Base-by-base conservation (phyloP, 2,113 vertebrate species). In the Steatornis caripensis region DNA sequence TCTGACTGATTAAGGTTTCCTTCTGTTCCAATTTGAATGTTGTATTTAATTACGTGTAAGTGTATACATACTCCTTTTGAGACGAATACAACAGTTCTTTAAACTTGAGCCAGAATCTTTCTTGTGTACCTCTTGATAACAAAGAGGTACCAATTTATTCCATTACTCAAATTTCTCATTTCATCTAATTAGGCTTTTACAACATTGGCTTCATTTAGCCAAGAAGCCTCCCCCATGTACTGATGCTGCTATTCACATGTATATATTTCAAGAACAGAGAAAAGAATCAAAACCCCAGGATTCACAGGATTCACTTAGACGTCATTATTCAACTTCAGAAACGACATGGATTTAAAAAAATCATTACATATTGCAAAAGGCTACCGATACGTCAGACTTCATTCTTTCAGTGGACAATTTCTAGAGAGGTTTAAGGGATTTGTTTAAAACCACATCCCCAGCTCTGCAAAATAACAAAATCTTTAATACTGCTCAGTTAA, bases 161-260 rank as follows among this genome's bases (percentile, higher is more conserved):
- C 87, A 97, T 77, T 94, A 92, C 75, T 86, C 53, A 90, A 91
- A 91, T 91, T 91, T 90, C 82, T 94, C 54, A 61, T 93, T 95
- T 91, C 12, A 83, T 49, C 53, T 90, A 83, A 91, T 62, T 43
- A 84, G 39, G 53, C 34, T 89, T 58, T 64, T 78, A 91, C 16
- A 91, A 71, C 94, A 87, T 57, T 45, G 64, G 64, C 51, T 89
- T 84, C 22, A 36, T 66, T 81, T 64, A 68, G 77, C 48, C 0
- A 1, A 80, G 62, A 76, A 91, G 62, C 78, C 30, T 74, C 79
- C 79, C 84, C 55, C 64, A 74, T 1, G 0, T 36, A 60, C 43
- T 46, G 64, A 54, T 1, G 3, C 32, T 58, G 19, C 71, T 68
- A 80, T 84, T 81, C 82, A 89, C 54, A 41, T 21, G 12, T 32